A percentile compares a stretch with the other conserved stretches of the same genome.
Evolutionary conservation across 1,140 invertebrate species (phyloP).

Genomic region (Drosophila nebulosa): DNA sequence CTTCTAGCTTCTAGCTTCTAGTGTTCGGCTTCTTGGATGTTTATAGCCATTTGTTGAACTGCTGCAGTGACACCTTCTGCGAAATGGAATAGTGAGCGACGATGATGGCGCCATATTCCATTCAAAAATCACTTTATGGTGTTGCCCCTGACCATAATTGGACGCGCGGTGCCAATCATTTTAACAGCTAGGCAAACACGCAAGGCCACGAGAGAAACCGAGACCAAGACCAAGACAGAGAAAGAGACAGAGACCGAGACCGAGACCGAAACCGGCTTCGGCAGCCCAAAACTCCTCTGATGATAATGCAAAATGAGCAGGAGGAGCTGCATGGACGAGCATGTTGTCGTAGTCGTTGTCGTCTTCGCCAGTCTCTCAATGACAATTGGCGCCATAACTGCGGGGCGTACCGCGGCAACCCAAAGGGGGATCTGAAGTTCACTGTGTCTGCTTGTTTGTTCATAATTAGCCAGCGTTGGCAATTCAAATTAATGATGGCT

Average conservation of each 20-base stretch:
- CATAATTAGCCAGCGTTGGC: conserved; percentile 72
- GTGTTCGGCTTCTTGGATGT: not conserved
- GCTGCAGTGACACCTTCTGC: conserved; percentile 61
- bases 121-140: conserved; percentile 75
- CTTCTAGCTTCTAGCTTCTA: conserved; percentile 20
- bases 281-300: conserved; percentile 1
- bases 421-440: conserved; percentile 22
- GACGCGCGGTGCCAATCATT: conserved; percentile 76
- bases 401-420: conserved; percentile 44
- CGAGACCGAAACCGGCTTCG: conserved; percentile 23
- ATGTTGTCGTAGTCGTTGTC: not conserved
- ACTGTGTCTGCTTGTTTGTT: conserved; percentile 60
- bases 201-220: conserved; percentile 16
- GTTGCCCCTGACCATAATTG: conserved; percentile 63
- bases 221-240: not conserved
- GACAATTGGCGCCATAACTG: conserved; percentile 77
- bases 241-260: too few relatives aligned
- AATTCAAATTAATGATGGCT: conserved; percentile 74
- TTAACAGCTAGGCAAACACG: conserved; percentile 78
- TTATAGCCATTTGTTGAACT: conserved; percentile 60
- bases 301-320: conserved; percentile 67
- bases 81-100: not conserved
- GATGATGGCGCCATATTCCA: conserved; percentile 67
- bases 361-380: conserved; percentile 57
- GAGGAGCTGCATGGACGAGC: not conserved